These are phyloP conservation scores for Pachycephus smyrnensis DNA, from an alignment of 2,888 invertebrate genomes.

Conservation along the genomic window DNA sequence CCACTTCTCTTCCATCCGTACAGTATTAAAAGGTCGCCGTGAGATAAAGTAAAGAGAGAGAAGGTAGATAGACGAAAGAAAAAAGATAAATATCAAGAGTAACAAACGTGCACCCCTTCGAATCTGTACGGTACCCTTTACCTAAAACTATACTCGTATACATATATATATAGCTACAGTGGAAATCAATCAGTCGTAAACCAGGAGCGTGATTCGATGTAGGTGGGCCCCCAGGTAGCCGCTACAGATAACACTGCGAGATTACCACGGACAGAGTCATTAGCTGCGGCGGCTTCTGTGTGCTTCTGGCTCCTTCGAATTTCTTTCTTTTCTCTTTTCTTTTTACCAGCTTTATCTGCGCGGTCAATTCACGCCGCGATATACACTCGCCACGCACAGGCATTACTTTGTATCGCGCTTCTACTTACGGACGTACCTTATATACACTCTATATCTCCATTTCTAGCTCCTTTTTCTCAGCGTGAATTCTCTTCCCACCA, in stretches of 20 bases:
- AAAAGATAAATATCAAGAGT: background rate
- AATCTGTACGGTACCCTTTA: background rate
- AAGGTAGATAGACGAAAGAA: background rate
- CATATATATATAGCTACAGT: background rate
- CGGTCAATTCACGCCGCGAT: conserved; percentile 56
- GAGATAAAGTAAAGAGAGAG: background rate
- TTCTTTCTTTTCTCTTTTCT: conserved; percentile 21
- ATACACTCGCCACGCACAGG: conserved; percentile 15
- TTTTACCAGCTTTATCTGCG: conserved; percentile 45
- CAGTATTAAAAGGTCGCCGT: background rate
- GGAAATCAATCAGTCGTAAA: conserved; percentile 35
- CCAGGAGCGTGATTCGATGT: conserved; percentile 63
- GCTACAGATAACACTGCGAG: conserved; percentile 66
- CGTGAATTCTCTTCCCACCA: conserved; percentile 7
- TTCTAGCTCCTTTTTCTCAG: conserved; percentile 20
- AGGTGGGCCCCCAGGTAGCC: conserved; percentile 67
- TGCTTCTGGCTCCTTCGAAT: conserved; percentile 34
- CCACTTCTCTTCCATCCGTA: background rate
- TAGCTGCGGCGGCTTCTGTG: conserved; percentile 67
- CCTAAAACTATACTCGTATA: background rate
- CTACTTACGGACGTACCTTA: background rate
- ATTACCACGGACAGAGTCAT: conserved; percentile 67
- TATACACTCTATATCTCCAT: conserved; percentile 5
- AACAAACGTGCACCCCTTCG: background rate
- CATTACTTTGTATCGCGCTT: background rate